phyloP scores from a whole-genome alignment of 2,797 vertebrate genomes.

The Thunnus albacares region DNA sequence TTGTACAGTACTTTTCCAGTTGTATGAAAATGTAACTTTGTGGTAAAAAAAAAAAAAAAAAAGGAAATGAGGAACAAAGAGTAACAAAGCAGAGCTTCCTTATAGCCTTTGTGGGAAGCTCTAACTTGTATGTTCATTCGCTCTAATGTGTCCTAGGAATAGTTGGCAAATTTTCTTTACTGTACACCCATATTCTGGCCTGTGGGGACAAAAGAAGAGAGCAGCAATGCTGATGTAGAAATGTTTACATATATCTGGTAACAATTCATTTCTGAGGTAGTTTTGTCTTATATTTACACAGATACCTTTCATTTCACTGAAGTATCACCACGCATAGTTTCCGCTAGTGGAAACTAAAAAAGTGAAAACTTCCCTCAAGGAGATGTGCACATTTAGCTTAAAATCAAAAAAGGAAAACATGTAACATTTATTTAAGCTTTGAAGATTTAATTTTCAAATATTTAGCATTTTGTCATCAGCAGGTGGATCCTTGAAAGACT shows the following conservation, averaged over 20 bases:
- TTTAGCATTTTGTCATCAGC: not conserved
- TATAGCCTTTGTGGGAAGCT: conserved; percentile 2
- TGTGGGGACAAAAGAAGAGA: not conserved
- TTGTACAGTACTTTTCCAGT: conserved; percentile 65
- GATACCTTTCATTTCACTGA: conserved; percentile 1
- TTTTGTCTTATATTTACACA: not conserved
- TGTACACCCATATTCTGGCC: conserved; percentile 2
- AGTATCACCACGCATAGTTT: not conserved
- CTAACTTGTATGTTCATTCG: conserved; percentile 2
- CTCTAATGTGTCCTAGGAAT: conserved; percentile 27
- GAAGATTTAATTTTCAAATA: not conserved
- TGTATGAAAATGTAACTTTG: conserved; percentile 63
- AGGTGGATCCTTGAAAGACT: not conserved
- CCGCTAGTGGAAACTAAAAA: not conserved
- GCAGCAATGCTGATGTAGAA: not conserved
- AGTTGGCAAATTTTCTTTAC: conserved; percentile 30
- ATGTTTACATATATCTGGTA: not conserved
- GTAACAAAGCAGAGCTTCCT: conserved; percentile 5
- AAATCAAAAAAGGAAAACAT: not conserved
- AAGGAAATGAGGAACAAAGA: conserved; percentile 29
- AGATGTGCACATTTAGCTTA: not conserved
- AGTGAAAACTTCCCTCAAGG: not conserved
- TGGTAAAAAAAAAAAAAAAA: conserved; percentile 9
- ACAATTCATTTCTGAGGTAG: not conserved
- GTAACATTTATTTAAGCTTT: not conserved